Percentiles rank a stretch among this genome's conserved stretches.
These are phyloP conservation scores for Achlya flavicornis DNA, from an alignment of 2,888 invertebrate genomes.

Conservation along the genomic window DNA sequence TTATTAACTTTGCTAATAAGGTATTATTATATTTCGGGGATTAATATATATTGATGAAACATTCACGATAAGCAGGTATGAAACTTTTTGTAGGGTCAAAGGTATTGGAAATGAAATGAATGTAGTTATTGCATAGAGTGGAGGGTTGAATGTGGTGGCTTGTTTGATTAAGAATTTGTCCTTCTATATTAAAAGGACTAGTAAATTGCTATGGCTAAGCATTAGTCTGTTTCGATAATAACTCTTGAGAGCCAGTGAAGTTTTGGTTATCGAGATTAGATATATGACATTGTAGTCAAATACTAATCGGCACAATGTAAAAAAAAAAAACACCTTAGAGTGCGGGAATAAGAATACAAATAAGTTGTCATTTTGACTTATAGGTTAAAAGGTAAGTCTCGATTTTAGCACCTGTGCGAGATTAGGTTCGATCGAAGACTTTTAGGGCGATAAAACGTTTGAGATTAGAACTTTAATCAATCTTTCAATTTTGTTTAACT, in stretches of 20 bases:
- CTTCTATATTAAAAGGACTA: neutral
- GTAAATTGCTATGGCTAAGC: too few relatives aligned
- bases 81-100: neutral
- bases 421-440: neutral
- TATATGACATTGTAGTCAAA: too few relatives aligned
- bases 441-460: neutral
- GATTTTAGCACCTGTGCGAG: neutral
- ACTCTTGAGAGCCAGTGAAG: too few relatives aligned
- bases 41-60: slow-evolving; percentile 4
- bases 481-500: neutral
- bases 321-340: too few relatives aligned
- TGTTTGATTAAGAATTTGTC: neutral
- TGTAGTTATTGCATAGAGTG: neutral
- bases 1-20: neutral
- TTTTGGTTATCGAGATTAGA: too few relatives aligned
- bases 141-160: neutral
- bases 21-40: slow-evolving; percentile 5
- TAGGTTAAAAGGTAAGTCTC: neutral
- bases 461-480: neutral
- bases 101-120: neutral
- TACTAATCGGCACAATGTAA: too few relatives aligned
- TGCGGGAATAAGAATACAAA: too few relatives aligned
- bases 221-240: too few relatives aligned
- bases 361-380: neutral
- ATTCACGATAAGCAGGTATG: neutral